Conservation (phyloP, 2,888 invertebrate species). For the Phanerotoma sp. region DNA sequence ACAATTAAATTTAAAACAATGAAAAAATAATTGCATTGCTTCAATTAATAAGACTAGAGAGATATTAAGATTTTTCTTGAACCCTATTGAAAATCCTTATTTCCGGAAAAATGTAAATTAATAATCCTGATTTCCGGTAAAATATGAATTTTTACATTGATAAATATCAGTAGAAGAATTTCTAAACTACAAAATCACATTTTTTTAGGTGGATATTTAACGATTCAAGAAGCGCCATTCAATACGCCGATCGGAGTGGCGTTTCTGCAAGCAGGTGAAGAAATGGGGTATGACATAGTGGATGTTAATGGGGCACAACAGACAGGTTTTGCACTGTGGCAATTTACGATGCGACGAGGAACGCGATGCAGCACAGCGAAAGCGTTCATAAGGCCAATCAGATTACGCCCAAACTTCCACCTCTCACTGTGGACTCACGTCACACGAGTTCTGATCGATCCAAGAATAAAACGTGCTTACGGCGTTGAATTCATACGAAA, state of each 20-base stretch:
- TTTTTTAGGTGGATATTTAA: conserved; percentile 71
- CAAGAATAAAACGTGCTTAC: conserved; percentile 69
- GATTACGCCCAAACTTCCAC: conserved; percentile 78
- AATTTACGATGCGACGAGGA: conserved; percentile 85
- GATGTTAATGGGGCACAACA: conserved; percentile 86
- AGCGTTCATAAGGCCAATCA: conserved; percentile 79
- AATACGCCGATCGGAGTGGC: conserved; percentile 83
- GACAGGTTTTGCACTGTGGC: conserved; percentile 84
- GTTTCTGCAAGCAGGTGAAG: conserved; percentile 85
- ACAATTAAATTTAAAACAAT: too few relatives aligned
- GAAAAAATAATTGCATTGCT: too few relatives aligned
- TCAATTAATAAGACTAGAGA: too few relatives aligned
- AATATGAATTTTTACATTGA: background rate
- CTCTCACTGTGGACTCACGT: conserved; percentile 78
- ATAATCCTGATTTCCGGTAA: background rate
- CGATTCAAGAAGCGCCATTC: conserved; percentile 77
- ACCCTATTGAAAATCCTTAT: background rate
- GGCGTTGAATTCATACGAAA: conserved; percentile 78
- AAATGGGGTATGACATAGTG: conserved; percentile 85
- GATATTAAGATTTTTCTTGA: background rate
- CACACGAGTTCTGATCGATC: conserved; percentile 74
- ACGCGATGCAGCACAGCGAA: conserved; percentile 82
- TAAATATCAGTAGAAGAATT: too few relatives aligned
- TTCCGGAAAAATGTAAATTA: background rate
- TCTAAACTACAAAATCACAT: background rate